phyloP scores from a whole-genome alignment of 2,113 vertebrate species.

The Sapayoa aenigma region DNA sequence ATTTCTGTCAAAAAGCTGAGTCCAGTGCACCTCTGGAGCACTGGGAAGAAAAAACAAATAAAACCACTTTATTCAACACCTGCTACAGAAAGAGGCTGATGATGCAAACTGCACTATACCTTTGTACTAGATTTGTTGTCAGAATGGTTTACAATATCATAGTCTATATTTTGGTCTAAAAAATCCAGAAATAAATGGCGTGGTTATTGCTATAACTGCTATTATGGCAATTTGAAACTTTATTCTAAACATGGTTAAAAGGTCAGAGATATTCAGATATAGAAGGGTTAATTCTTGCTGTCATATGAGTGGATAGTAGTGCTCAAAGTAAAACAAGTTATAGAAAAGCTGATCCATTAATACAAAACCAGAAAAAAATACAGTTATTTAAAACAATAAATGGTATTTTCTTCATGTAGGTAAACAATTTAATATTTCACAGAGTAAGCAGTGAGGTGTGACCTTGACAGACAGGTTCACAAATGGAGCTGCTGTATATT shows the following conservation, averaged over 20 bases:
- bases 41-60: neutral
- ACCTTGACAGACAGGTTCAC: neutral
- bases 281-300: neutral
- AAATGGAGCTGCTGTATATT: neutral
- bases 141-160: neutral
- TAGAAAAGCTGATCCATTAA: neutral
- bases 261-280: neutral
- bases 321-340: neutral
- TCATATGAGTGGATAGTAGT: neutral
- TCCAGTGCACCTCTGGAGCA: neutral
- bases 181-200: neutral
- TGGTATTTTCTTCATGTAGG: neutral
- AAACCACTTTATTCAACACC: neutral
- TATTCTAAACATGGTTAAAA: neutral
- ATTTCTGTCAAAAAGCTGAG: neutral
- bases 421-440: conserved; percentile 22
- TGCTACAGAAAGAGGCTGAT: neutral
- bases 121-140: neutral
- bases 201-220: neutral
- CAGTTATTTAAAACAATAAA: neutral
- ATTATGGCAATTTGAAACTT: neutral
- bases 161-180: neutral
- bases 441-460: neutral
- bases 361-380: neutral
- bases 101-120: neutral